Evolutionary conservation across 2,888 invertebrate genomes (phyloP), one percentile per base, ranked within the genome.

Genomic region (Catocala nupta): DNA sequence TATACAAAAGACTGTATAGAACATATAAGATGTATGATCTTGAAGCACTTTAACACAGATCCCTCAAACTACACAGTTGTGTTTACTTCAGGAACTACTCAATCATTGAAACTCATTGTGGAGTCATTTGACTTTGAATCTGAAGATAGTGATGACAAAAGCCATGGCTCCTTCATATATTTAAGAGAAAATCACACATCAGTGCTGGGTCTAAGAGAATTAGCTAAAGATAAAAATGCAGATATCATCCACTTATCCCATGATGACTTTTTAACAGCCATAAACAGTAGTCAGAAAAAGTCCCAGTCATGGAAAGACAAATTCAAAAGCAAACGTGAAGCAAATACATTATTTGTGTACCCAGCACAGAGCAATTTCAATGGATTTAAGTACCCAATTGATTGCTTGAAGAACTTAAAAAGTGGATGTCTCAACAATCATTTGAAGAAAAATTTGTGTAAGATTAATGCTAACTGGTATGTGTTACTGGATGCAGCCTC

Each of bases 311-410:
- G 61, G 49, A 82, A 75, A 53, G 77, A 84, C 55, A 78, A 73
- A 65, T 70, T 77, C 59, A 77, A 86, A 82, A 65, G 6, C 11
- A 54, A 53, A 8, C 79, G 76, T 62, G 75, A 85, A 62, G 85
- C 87, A 4, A 94, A 94, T 59, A 83, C 88, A 75, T 93, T 99
- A 45, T 96, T 99, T 80, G 97, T 96, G 0, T 98, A 97, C 86
- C 97, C 99, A 0, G 99, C 98, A 0, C 98, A 99, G 87, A 98
- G 98, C 83, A 99, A 99, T 89, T 99, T 99, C 85, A 98, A 97
- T 81, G 99, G 99, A 0, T 95, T 95, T 57, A 99, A 99, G 88
- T 98, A 98, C 90, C 98, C 98, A 0, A 86, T 98, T 47, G 83
- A 95, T 4, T 96, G 97, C 95, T 96, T 98, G 51, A 79, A 95